These are phyloP conservation scores for Dendrocopos noguchii DNA, from an alignment of 2,113 vertebrate species.

Conservation along the genomic window DNA sequence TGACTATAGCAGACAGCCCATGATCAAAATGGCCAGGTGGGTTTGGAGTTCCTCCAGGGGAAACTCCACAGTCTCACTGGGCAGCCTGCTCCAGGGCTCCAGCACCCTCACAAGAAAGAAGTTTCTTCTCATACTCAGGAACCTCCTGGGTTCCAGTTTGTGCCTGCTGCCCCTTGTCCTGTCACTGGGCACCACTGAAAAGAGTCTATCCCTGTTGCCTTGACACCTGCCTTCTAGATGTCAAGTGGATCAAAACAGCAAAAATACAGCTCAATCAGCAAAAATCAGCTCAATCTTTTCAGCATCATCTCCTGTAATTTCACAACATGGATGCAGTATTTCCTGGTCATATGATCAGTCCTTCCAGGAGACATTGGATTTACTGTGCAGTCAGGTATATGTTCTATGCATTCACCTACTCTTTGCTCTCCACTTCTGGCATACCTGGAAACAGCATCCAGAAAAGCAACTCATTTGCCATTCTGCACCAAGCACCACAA, in stretches of 20 bases:
- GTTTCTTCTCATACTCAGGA: no score
- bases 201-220: no score
- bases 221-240: not conserved
- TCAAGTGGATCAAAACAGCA: not conserved
- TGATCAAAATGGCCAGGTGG: no score
- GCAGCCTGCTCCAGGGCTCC: no score
- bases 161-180: no score
- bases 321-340: not conserved
- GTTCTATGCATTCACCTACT: not conserved
- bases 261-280: no score
- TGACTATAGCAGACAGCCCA: no score
- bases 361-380: not conserved
- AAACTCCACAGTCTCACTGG: no score
- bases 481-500: not conserved
- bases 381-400: not conserved
- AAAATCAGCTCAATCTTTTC: not conserved
- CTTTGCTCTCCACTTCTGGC: not conserved
- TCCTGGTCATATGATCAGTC: not conserved
- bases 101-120: no score
- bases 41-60: no score
- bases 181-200: no score
- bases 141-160: no score
- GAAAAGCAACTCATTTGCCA: not conserved
- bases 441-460: not conserved
- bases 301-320: not conserved